These are phyloP conservation scores for Heliconius hewitsoni DNA, from an alignment of 1,140 invertebrate species.

Conservation along the genomic window DNA sequence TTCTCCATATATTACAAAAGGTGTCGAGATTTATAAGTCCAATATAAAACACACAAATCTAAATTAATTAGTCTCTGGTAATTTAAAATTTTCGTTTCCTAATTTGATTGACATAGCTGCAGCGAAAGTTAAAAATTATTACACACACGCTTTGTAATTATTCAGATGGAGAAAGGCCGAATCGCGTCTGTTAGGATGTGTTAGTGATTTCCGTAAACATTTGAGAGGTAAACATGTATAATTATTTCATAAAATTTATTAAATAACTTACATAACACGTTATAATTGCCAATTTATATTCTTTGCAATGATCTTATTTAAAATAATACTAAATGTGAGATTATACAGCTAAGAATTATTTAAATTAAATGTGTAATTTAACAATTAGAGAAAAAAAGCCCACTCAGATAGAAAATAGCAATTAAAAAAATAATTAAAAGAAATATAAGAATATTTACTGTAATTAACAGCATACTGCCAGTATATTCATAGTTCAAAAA, in stretches of 20 bases:
- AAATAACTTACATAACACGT: not conserved
- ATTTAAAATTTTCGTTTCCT: constrained; percentile 65
- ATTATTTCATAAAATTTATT: not conserved
- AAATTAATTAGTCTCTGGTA: constrained; percentile 66
- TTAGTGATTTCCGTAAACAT: constrained; percentile 35
- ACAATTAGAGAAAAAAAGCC: constrained; percentile 1
- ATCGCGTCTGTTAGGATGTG: constrained; percentile 43
- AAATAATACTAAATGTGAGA: not conserved
- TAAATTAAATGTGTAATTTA: not conserved
- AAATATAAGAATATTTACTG: not conserved
- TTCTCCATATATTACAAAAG: constrained; percentile 27
- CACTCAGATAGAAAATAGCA: not conserved
- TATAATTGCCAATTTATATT: constrained; percentile 7
- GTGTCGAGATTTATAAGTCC: constrained; percentile 25
- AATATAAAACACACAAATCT: constrained; percentile 48
- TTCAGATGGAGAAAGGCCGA: constrained; percentile 65
- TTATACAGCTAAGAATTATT: not conserved
- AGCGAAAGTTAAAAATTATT: constrained; percentile 71
- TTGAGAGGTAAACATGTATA: constrained; percentile 7
- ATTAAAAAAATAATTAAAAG: not conserved
- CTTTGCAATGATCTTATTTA: not conserved
- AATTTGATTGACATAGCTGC: constrained; percentile 70
- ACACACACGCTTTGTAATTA: constrained; percentile 74
- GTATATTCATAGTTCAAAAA: too few species aligned
- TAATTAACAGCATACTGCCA: too few species aligned